These are phyloP conservation scores for Aspiorhynchus laticeps DNA, from an alignment of 2,113 vertebrate species.

Conservation along the genomic window DNA sequence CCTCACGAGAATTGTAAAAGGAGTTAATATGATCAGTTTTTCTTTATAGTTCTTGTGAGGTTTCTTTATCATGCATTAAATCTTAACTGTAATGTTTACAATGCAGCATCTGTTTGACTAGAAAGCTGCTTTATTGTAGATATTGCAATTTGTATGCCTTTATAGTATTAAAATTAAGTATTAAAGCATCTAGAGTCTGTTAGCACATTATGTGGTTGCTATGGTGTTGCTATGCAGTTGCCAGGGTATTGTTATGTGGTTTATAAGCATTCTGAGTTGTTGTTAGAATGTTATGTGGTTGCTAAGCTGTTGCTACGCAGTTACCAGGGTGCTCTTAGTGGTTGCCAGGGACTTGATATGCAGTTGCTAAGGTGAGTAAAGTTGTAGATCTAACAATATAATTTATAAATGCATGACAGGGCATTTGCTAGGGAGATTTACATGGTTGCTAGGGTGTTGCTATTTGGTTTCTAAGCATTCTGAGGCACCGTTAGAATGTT, in stretches of 20 bases:
- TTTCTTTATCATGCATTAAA: conserved; percentile 10
- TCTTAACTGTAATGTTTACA: neutral
- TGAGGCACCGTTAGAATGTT: neutral
- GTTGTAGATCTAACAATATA: too few relatives aligned
- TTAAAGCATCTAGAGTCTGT: neutral
- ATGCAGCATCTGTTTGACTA: neutral
- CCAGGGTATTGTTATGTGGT: too few relatives aligned
- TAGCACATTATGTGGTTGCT: neutral
- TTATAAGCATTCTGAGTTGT: neutral
- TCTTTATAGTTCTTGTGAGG: neutral
- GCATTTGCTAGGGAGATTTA: too few relatives aligned
- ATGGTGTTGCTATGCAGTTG: neutral
- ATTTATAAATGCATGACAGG: too few relatives aligned
- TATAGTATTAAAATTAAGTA: neutral
- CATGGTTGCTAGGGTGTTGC: neutral
- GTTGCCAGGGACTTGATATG: neutral
- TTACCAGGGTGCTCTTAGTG: too few relatives aligned
- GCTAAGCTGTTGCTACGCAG: too few relatives aligned
- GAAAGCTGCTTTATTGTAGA: neutral
- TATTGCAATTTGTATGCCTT: neutral
- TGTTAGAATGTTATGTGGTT: too few relatives aligned
- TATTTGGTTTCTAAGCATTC: neutral
- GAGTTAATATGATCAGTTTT: neutral
- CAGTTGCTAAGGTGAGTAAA: neutral
- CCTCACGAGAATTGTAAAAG: conserved; percentile 7